Conservation (phyloP, 2,888 invertebrate genomes). For the Branchellion lobata region DNA sequence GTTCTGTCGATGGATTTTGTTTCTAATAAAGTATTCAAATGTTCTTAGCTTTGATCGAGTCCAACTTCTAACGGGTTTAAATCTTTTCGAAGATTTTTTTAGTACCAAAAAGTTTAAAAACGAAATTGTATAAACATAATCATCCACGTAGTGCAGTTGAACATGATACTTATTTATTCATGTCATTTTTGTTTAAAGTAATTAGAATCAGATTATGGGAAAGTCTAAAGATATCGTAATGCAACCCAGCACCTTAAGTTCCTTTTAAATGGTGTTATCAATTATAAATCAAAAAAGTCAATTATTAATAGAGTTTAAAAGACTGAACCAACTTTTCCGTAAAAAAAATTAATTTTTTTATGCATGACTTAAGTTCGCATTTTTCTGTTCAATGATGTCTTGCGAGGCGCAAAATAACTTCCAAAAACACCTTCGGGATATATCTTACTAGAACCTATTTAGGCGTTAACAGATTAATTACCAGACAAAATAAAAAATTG, state of each 20-base stretch:
- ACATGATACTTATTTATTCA: conserved; percentile 4
- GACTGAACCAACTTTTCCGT: neutral
- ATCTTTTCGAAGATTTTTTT: no score
- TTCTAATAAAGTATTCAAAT: neutral
- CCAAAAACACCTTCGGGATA: no score
- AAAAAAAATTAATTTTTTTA: neutral
- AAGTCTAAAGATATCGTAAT: neutral
- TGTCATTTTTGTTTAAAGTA: neutral
- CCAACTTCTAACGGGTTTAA: neutral
- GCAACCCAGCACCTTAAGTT: neutral
- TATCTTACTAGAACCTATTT: no score
- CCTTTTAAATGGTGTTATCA: neutral
- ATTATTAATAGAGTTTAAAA: neutral
- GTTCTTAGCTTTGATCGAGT: neutral
- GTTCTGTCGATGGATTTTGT: conserved; percentile 3
- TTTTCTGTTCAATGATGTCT: no score
- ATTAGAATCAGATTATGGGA: conserved; percentile 8
- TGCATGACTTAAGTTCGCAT: neutral
- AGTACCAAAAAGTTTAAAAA: no score
- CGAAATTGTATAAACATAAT: no score
- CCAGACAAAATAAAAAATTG: no score
- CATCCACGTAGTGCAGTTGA: neutral
- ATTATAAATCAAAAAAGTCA: neutral
- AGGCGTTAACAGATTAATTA: no score
- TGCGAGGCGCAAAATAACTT: no score